Evolutionary conservation across 2,113 vertebrate genomes (phyloP).

Genomic region (Oceanites oceanicus): DNA sequence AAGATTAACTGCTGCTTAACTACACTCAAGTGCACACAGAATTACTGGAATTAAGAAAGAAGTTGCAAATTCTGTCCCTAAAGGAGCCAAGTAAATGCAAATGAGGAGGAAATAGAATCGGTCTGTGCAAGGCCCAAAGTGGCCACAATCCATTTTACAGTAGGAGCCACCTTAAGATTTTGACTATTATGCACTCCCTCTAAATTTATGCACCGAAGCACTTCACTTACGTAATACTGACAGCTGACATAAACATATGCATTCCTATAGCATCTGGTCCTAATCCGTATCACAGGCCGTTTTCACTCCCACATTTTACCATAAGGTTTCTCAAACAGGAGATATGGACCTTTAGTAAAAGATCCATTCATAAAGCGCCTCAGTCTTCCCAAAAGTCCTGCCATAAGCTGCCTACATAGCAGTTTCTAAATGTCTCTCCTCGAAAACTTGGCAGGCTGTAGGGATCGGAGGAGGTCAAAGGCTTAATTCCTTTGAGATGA

Average conservation of each 20-base stretch:
- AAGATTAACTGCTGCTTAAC: neutral
- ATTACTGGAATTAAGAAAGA: neutral
- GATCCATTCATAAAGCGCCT: neutral
- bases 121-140: neutral
- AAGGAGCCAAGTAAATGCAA: neutral
- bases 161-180: neutral
- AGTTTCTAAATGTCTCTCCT: neutral
- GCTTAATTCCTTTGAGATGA: neutral
- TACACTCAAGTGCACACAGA: neutral
- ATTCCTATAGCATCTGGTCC: neutral
- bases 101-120: neutral
- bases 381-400: neutral
- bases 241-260: slow-evolving; percentile 1
- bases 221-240: slow-evolving; percentile 30
- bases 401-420: neutral
- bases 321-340: neutral
- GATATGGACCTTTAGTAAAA: neutral
- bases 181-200: neutral
- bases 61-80: neutral
- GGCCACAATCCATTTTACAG: neutral
- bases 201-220: neutral
- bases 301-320: neutral
- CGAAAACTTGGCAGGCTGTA: neutral
- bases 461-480: neutral
- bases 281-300: neutral